These are phyloP conservation scores for Cyanoderma ruficeps DNA, from an alignment of 2,113 vertebrate genomes.

Conservation along the genomic window DNA sequence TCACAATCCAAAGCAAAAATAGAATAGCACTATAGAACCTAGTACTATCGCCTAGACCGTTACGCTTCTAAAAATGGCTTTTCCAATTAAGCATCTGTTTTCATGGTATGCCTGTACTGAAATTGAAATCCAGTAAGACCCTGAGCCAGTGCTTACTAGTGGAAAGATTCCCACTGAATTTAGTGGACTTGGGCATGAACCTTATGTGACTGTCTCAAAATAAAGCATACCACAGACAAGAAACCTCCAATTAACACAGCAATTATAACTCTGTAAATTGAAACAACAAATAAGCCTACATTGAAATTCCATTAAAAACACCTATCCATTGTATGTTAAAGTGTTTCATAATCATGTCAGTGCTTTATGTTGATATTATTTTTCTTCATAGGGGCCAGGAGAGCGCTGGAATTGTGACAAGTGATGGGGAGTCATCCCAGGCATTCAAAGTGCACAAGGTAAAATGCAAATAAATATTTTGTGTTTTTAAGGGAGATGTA, in stretches of 20 bases:
- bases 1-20: not conserved
- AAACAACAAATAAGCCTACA: not conserved
- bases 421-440: slow-evolving; percentile 87
- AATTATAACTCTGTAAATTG: not conserved
- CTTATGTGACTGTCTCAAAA: not conserved
- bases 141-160: not conserved
- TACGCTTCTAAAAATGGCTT: not conserved
- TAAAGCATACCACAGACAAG: not conserved
- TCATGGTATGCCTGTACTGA: not conserved
- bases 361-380: slow-evolving; percentile 1
- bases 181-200: not conserved
- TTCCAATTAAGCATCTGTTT: not conserved
- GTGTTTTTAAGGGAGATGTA: not conserved
- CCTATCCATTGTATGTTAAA: not conserved
- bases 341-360: not conserved
- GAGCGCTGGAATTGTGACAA: slow-evolving; percentile 95
- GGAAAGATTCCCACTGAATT: not conserved
- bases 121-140: not conserved
- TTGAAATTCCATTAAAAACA: not conserved
- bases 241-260: not conserved
- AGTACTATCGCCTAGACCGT: not conserved
- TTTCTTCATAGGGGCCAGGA: slow-evolving; percentile 89
- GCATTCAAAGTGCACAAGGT: slow-evolving; percentile 92
- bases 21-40: not conserved
- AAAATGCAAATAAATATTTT: slow-evolving; percentile 28